Conservation (phyloP, 1,140 invertebrate genomes). For the Probaryconus sp. region DNA sequence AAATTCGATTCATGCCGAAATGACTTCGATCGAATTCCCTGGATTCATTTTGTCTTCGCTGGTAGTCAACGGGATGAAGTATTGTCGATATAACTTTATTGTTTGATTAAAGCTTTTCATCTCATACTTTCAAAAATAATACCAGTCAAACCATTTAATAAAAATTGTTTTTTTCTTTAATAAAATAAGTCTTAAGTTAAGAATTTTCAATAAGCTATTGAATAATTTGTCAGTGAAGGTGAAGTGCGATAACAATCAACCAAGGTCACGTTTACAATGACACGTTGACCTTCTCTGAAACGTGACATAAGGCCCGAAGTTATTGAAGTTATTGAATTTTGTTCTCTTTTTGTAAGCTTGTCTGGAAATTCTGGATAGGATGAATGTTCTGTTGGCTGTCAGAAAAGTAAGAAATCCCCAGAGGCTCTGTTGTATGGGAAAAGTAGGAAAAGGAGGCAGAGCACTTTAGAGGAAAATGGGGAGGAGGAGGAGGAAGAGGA, state of each 20-base stretch:
- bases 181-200: too few relatives aligned
- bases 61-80: too few relatives aligned
- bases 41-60: conserved; percentile 42
- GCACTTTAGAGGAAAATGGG: conserved; percentile 20
- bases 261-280: conserved; percentile 46
- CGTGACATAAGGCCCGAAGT: conserved; percentile 43
- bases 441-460: conserved; percentile 27
- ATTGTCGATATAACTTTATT: too few relatives aligned
- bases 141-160: too few relatives aligned
- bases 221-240: too few relatives aligned
- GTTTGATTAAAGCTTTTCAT: too few relatives aligned
- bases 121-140: too few relatives aligned
- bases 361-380: conserved; percentile 66
- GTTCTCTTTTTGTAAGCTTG: conserved; percentile 66
- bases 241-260: too few relatives aligned
- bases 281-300: conserved; percentile 40
- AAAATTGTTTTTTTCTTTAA: too few relatives aligned
- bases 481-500: conserved; percentile 11
- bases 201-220: too few relatives aligned
- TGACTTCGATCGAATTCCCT: conserved; percentile 33
- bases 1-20: conserved; percentile 31
- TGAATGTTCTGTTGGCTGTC: conserved; percentile 66
- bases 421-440: conserved; percentile 43
- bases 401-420: conserved; percentile 69
- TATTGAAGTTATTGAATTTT: conserved; percentile 72